phyloP scores from a whole-genome alignment of 2,113 vertebrate species.

The Phylloscopus whistleri region DNA sequence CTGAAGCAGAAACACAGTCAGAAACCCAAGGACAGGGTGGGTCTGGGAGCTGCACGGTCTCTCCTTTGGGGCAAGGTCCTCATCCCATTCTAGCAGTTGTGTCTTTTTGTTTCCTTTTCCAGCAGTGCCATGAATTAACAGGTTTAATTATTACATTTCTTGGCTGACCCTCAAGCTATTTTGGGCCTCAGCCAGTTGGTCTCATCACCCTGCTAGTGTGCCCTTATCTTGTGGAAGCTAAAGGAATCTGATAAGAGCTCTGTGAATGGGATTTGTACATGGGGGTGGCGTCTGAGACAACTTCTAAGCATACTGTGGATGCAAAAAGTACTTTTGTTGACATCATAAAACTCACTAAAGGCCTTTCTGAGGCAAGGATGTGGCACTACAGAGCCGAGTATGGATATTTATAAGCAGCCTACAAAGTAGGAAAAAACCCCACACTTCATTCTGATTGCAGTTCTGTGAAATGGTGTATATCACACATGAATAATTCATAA shows the following conservation, averaged over 20 bases:
- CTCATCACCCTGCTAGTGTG: neutral
- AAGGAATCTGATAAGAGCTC: neutral
- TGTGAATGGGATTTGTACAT: fast-evolving
- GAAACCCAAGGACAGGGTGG: neutral
- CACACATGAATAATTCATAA: neutral
- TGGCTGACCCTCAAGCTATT: neutral
- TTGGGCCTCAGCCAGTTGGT: neutral
- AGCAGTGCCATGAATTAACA: neutral
- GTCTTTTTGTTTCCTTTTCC: neutral
- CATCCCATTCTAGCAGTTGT: neutral
- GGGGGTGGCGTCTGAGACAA: neutral
- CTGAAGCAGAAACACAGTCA: neutral
- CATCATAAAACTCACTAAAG: neutral
- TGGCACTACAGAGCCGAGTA: neutral
- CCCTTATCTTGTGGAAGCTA: neutral
- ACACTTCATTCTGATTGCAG: neutral
- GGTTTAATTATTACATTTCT: neutral
- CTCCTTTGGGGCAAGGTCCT: neutral
- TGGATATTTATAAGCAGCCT: neutral
- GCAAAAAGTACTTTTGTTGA: neutral
- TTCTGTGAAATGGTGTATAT: neutral
- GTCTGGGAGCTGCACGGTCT: neutral
- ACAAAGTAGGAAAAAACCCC: neutral
- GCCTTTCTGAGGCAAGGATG: neutral
- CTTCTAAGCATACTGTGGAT: neutral